phyloP scores from a whole-genome alignment of 2,113 vertebrate species.

The Archocentrus centrarchus region DNA sequence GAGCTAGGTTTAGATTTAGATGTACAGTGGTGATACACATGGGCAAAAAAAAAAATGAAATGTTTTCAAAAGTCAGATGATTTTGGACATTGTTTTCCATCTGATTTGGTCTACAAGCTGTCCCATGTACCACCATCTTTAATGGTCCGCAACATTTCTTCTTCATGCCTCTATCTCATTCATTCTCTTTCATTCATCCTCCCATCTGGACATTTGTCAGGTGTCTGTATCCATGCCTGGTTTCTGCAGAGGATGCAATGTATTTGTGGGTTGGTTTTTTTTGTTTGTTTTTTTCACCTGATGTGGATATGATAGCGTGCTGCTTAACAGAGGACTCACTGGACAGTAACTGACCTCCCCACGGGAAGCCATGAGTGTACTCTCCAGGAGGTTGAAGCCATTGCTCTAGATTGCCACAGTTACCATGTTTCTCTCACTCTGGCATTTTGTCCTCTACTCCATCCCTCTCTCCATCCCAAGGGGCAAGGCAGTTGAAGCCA shows the following conservation, averaged over 20 bases:
- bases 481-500: slow-evolving; percentile 20
- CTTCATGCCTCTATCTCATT: slow-evolving; percentile 44
- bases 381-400: slow-evolving; percentile 25
- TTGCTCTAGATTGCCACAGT: slow-evolving; percentile 23
- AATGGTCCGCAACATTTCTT: slow-evolving; percentile 31
- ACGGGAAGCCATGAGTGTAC: not conserved
- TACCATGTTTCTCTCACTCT: slow-evolving; percentile 32
- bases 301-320: not conserved
- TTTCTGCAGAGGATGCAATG: slow-evolving; percentile 28
- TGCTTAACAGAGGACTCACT: slow-evolving; percentile 3
- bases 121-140: slow-evolving; percentile 44
- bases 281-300: not conserved
- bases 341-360: not conserved
- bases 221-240: slow-evolving; percentile 38
- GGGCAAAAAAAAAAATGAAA: not conserved
- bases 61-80: not conserved
- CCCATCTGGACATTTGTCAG: slow-evolving; percentile 40
- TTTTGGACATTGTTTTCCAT: not conserved
- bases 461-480: slow-evolving; percentile 23
- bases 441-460: slow-evolving; percentile 46
- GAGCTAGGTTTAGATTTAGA: slow-evolving; percentile 7
- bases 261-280: not conserved
- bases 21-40: slow-evolving; percentile 27
- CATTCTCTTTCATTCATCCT: slow-evolving; percentile 57
- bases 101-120: slow-evolving; percentile 20